Base-by-base conservation (phyloP, 1,140 invertebrate species). In the Drosophila repletoides region DNA sequence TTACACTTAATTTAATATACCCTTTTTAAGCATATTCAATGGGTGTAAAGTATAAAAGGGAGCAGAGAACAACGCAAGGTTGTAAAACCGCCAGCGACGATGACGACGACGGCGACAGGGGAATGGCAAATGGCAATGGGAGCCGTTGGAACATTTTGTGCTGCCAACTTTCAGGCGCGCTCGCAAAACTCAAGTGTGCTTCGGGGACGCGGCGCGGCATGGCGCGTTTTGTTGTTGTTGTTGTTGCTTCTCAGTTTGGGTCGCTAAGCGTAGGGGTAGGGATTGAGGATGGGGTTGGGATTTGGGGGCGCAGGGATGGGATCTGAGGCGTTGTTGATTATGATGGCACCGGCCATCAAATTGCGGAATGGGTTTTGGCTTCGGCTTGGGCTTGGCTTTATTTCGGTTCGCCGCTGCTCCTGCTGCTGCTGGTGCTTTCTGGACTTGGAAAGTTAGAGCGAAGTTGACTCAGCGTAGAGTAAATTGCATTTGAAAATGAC, bases 61-160 rank as follows among this genome's bases (percentile, higher is more conserved):
- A 48, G 31, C 33, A 22, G 36, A 19, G 34, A 41, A 41, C 48
- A 51, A 55, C 33, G 49, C 29, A 83, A 83, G 79, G 79, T 84
- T 84, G 80, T 79, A 79, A 84, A 84, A 84, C 79, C 79, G 74
- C 80, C 79, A 75, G 73, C 58, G 65, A 72, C 74, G n/a, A n/a
- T n/a, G n/a, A n/a, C n/a, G n/a, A n/a, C n/a, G n/a, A n/a, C n/a
- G n/a, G n/a, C n/a, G 49, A 48, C 56, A 69, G 72, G 65, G 59
- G 76, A 76, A 81, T 66, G 63, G 60, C 38, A 55, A 63, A 63
- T 55, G 60, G 60, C 60, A 43, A 55, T 43, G 49, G 46, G 38
- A 61, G 56, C 34, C 60, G 26, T 64, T 49, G 41, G 51, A 64
- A 63, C 49, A 69, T 84, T 84, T 84, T 74, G 60, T 72, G 65